Conservation (phyloP, 1,140 invertebrate species). For the Diabrotica virgifera region DNA sequence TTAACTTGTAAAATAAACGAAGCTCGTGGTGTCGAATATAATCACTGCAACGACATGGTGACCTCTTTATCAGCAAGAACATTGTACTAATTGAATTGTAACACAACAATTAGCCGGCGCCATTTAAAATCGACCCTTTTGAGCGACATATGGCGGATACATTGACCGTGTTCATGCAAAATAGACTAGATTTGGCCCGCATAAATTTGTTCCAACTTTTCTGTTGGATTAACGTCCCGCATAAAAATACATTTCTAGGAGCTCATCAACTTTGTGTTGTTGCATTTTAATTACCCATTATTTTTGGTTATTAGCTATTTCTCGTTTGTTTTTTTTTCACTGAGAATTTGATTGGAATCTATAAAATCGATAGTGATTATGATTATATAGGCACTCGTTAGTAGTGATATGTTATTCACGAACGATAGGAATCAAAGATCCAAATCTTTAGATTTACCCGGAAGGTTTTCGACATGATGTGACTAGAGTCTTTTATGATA, state of each 20-base stretch:
- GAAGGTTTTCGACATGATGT: too few relatives aligned
- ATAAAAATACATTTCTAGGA: not conserved
- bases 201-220: not conserved
- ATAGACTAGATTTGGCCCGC: slow-evolving; percentile 1
- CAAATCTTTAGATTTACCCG: too few relatives aligned
- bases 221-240: not conserved
- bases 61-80: not conserved
- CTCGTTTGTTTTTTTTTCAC: too few relatives aligned
- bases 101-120: not conserved
- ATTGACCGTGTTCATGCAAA: not conserved
- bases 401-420: too few relatives aligned
- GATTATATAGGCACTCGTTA: too few relatives aligned
- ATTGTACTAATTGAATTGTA: not conserved
- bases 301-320: too few relatives aligned
- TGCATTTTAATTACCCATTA: too few relatives aligned
- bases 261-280: too few relatives aligned
- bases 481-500: too few relatives aligned
- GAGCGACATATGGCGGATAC: not conserved
- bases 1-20: not conserved
- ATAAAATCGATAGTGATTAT: too few relatives aligned
- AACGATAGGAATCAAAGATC: too few relatives aligned
- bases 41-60: not conserved
- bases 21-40: not conserved
- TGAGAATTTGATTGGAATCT: too few relatives aligned
- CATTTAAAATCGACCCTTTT: not conserved